Conservation (phyloP, 2,888 invertebrate species). For the Cantharis flavilabris region DNA sequence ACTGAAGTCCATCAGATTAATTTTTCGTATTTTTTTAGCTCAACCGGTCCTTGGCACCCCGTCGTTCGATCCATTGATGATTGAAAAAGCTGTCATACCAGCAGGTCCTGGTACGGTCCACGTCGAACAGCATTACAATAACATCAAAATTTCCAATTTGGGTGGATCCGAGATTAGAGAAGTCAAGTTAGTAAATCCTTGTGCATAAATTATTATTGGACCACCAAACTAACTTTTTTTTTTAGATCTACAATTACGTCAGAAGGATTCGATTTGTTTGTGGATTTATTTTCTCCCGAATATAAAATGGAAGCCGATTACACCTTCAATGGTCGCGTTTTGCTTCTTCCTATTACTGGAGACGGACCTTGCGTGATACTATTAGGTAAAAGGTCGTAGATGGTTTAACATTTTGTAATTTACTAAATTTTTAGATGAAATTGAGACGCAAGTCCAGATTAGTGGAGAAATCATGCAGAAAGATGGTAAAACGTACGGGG, state of each 20-base stretch:
- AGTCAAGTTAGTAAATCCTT: slow-evolving; percentile 57
- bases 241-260: not conserved
- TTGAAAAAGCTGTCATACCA: slow-evolving; percentile 43
- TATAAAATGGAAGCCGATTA: slow-evolving; percentile 70
- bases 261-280: not conserved
- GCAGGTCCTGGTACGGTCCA: slow-evolving; percentile 65
- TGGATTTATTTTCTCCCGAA: not conserved
- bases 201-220: not conserved
- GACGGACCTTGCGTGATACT: slow-evolving; percentile 68
- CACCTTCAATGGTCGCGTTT: slow-evolving; percentile 65
- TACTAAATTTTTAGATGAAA: not conserved
- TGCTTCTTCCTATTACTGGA: slow-evolving; percentile 68
- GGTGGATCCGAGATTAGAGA: slow-evolving; percentile 60
- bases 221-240: not conserved
- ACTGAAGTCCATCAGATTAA: not conserved
- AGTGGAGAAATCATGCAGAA: slow-evolving; percentile 64
- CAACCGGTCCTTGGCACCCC: not conserved
- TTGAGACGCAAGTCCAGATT: not conserved
- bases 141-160: slow-evolving; percentile 66
- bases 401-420: too few species aligned
- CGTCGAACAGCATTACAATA: slow-evolving; percentile 68
- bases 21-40: not conserved
- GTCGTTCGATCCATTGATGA: not conserved
- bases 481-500: slow-evolving; percentile 68
- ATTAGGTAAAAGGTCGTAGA: slow-evolving; percentile 53